A percentile compares a stretch with the other conserved stretches of the same genome.
These are phyloP conservation scores for Oriolus oriolus DNA, from an alignment of 2,113 vertebrate species.

Conservation along the genomic window DNA sequence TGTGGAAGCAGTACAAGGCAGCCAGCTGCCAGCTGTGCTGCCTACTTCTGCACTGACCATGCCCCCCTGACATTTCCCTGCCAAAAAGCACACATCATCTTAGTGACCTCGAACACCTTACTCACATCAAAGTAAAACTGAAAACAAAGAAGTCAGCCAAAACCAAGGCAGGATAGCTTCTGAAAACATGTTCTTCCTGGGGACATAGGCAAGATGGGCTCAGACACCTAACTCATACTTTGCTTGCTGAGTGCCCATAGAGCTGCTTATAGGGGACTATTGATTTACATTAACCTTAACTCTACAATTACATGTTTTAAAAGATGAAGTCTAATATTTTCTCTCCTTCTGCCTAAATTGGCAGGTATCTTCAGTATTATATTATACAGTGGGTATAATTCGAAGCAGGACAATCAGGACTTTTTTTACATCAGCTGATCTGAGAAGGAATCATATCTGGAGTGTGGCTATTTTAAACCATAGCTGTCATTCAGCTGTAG, in stretches of 20 bases:
- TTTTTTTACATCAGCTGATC: not conserved
- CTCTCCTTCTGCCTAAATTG: not conserved
- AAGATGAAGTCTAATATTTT: not conserved
- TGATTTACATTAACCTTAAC: not conserved
- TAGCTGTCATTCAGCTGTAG: not conserved
- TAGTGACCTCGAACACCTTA: not conserved
- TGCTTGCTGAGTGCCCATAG: not conserved
- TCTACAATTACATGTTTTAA: not conserved
- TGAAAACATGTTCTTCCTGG: not conserved
- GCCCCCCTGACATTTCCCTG: not conserved
- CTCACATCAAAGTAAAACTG: not conserved
- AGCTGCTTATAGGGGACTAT: not conserved
- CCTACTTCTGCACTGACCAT: not conserved
- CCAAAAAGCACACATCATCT: not conserved
- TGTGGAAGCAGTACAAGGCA: not conserved
- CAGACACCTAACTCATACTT: not conserved
- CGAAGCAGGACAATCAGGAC: not conserved
- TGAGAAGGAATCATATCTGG: not conserved
- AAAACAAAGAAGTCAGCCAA: not conserved
- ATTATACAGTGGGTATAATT: not conserved
- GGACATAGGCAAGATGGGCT: not conserved
- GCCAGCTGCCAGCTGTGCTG: not conserved
- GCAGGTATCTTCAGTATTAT: not conserved
- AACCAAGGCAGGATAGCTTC: not conserved
- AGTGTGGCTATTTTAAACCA: not conserved